phyloP scores from a whole-genome alignment of 1,140 invertebrate species.

The Dendrolimus kikuchii region DNA sequence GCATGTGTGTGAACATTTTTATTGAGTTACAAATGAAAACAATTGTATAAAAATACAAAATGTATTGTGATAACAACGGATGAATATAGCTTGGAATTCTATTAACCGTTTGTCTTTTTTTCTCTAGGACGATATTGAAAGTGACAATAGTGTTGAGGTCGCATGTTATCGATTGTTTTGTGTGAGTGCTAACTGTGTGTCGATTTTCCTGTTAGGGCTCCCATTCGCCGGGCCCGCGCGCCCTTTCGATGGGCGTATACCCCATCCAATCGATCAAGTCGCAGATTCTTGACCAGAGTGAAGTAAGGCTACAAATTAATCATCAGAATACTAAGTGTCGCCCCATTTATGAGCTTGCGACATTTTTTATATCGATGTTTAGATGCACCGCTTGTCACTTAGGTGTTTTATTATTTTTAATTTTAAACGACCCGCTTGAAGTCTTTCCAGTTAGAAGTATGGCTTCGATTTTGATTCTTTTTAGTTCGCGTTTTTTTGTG shows the following conservation, averaged over 20 bases:
- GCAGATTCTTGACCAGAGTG: constrained; percentile 85
- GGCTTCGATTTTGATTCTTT: constrained; percentile 10
- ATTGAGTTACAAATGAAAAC: background rate
- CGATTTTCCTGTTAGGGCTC: constrained; percentile 81
- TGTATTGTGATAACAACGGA: constrained; percentile 24
- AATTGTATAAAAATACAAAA: constrained; percentile 22
- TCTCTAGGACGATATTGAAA: constrained; percentile 31
- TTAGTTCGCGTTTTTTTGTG: constrained; percentile 20
- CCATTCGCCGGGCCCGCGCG: constrained; percentile 89
- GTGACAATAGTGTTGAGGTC: constrained; percentile 36
- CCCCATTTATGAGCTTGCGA: constrained; percentile 54
- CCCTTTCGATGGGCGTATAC: constrained; percentile 89
- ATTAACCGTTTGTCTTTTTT: constrained; percentile 29
- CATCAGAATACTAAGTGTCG: constrained; percentile 48
- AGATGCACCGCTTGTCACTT: constrained; percentile 68
- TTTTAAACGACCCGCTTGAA: constrained; percentile 26
- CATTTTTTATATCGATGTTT: constrained; percentile 54
- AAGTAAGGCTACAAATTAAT: constrained; percentile 82
- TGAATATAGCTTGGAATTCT: constrained; percentile 42
- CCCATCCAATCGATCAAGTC: constrained; percentile 90
- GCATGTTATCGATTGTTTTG: constrained; percentile 58
- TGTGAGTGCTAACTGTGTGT: constrained; percentile 71
- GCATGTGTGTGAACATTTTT: constrained; percentile 44
- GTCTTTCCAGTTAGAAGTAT: constrained; percentile 4
- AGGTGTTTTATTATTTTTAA: constrained; percentile 51